Conservation (phyloP, 2,113 vertebrate genomes). For the Vidua chalybeata region DNA sequence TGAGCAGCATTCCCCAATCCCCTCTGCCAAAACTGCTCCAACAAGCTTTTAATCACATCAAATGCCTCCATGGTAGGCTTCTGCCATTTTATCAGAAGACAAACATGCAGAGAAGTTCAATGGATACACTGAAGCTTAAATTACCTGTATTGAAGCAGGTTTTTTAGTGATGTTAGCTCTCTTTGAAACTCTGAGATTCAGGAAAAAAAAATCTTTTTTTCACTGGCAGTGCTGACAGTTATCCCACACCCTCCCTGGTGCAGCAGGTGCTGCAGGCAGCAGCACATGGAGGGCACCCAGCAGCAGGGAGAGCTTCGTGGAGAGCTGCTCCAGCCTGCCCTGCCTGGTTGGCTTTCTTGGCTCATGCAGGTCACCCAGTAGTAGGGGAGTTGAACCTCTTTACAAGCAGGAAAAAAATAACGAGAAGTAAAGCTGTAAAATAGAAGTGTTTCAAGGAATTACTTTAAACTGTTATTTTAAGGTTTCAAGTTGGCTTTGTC, state of each 20-base stretch:
- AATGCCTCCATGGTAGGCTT: background rate
- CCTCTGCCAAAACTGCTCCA: background rate
- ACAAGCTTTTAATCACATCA: background rate
- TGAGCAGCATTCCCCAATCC: background rate
- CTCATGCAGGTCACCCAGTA: background rate
- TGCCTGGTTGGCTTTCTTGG: background rate
- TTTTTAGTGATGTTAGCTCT: background rate
- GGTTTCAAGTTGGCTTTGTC: background rate
- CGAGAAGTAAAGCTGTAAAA: background rate
- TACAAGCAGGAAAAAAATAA: background rate
- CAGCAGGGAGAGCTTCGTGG: background rate
- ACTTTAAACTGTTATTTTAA: background rate
- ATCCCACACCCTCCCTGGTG: too few relatives aligned
- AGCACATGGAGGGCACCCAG: background rate
- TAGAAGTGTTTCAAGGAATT: background rate
- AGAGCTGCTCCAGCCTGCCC: background rate
- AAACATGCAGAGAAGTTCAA: background rate
- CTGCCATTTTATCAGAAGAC: background rate
- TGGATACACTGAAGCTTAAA: background rate
- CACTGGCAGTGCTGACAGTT: background rate
- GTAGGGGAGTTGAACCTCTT: background rate
- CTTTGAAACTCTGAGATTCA: background rate
- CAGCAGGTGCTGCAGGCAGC: background rate
- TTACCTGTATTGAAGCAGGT: background rate
- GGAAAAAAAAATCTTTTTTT: background rate